phyloP scores from a whole-genome alignment of 2,797 vertebrate species.

The Chelon auratus region DNA sequence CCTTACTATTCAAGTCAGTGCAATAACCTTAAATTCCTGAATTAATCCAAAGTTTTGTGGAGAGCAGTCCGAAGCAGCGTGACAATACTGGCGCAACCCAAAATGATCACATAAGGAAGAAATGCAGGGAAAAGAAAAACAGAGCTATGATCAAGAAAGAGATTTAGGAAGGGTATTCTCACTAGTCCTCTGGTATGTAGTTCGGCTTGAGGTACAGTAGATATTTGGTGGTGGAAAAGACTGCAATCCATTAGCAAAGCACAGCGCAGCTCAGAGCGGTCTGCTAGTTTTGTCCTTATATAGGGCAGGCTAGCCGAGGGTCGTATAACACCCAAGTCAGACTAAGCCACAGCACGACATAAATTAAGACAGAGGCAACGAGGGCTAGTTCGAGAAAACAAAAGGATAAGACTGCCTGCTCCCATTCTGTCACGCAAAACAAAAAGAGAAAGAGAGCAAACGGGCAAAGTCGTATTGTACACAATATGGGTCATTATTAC shows the following conservation, averaged over 20 bases:
- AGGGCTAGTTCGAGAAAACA: conserved; percentile 70
- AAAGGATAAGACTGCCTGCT: conserved; percentile 74
- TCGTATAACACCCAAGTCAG: conserved; percentile 71
- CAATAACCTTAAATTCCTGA: conserved; percentile 1
- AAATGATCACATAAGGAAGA: background rate
- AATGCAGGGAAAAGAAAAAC: background rate
- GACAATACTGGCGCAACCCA: background rate
- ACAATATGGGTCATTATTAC: conserved; percentile 61
- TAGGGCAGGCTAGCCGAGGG: conserved; percentile 76
- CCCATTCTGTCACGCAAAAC: conserved; percentile 79
- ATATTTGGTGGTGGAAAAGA: conserved; percentile 30
- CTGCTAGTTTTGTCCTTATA: conserved; percentile 75
- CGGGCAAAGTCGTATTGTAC: conserved; percentile 45
- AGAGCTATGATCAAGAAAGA: conserved; percentile 4
- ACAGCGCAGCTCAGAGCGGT: conserved; percentile 29
- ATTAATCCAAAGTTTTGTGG: background rate
- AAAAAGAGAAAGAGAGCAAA: conserved; percentile 52
- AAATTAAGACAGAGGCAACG: conserved; percentile 79
- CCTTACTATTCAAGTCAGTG: background rate
- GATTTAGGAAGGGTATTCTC: conserved; percentile 11
- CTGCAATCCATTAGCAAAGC: conserved; percentile 50
- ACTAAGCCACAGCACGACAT: conserved; percentile 69
- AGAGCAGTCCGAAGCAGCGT: background rate
- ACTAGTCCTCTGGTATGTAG: conserved; percentile 32
- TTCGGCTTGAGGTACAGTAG: conserved; percentile 19